Base-by-base conservation (phyloP, 2,888 invertebrate species). In the Leptopilina myrica region DNA sequence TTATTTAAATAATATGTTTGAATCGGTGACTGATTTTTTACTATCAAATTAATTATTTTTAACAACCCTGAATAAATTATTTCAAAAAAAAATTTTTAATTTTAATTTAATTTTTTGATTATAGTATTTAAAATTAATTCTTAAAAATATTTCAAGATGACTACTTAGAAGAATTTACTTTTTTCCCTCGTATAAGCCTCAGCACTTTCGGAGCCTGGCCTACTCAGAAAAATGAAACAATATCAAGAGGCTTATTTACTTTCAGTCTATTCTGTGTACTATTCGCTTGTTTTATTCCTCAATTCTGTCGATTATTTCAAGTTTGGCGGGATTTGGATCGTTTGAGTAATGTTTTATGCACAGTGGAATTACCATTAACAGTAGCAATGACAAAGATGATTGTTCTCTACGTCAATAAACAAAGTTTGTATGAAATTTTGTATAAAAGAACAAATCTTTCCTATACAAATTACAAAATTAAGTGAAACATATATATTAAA, bases 251-350 rank as follows among this genome's bases (percentile, higher is more conserved):
- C 15, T 20, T 62, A 62, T 62, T 62, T 62, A 8, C 20, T 62
- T 1, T 62, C 1, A 62, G 62, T 20, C 4, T 62, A 8, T 9
- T 15, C n/a, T 15, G 3, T 9, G 8, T 62, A 15, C 20, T 62
- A 6, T 62, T 15, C 20, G 9, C 20, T 62, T 8, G 20, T 9
- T 3, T 20, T 8, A 5, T 82, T 14, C 76, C 81, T 5, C 84
- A 84, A 76, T 78, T 80, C 4, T 12, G 77, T 0, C 53, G 15
- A 40, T 69, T 78, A 1, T 26, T 53, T 7, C 64, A 76, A 56
- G 64, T 82, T 11, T 81, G 81, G 82, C 79, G 79, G 11, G 78
- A 84, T 76, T 59, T 82, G 26, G 80, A 82, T n/a, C 76, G 40
- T n/a, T 75, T 82, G 12, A 49, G 79, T 4, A 69, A 78, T 2